phyloP scores from a whole-genome alignment of 2,113 vertebrate species.

The Dryoscopus gambensis region DNA sequence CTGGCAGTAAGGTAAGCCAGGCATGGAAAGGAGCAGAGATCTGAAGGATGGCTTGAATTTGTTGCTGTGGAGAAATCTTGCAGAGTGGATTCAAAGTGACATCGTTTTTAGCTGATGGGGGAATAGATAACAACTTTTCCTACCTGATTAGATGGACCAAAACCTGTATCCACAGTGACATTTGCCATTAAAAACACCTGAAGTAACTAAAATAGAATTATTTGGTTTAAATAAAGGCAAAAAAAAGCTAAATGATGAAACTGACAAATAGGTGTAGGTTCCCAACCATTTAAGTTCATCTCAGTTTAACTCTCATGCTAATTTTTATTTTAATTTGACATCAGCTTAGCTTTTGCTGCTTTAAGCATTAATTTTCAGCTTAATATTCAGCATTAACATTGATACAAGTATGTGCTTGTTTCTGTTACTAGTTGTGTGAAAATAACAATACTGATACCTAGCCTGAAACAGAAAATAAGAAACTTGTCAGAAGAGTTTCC shows the following conservation, averaged over 20 bases:
- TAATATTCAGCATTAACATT: slow-evolving; percentile 59
- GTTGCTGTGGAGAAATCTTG: neutral
- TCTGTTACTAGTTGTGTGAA: slow-evolving; percentile 9
- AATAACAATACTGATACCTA: slow-evolving; percentile 51
- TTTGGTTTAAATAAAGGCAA: neutral
- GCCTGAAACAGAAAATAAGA: neutral
- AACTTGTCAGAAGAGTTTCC: neutral
- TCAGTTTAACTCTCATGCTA: slow-evolving; percentile 52
- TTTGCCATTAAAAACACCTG: neutral
- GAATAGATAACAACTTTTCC: neutral
- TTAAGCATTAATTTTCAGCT: slow-evolving; percentile 52
- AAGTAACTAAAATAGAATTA: neutral
- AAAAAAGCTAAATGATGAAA: neutral
- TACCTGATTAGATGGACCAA: neutral
- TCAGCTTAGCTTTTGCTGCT: slow-evolving; percentile 53
- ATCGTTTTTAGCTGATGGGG: neutral
- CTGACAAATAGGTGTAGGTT: neutral
- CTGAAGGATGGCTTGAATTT: neutral
- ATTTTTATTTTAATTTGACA: slow-evolving; percentile 61
- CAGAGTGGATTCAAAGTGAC: neutral
- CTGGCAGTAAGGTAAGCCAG: slow-evolving; percentile 19
- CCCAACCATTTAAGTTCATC: slow-evolving; percentile 15
- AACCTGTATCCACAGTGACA: neutral
- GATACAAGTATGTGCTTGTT: slow-evolving; percentile 8
- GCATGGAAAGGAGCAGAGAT: neutral